Evolutionary conservation across 2,888 invertebrate genomes (phyloP), one percentile per base, ranked within the genome.

Genomic region (Crematogaster levior): DNA sequence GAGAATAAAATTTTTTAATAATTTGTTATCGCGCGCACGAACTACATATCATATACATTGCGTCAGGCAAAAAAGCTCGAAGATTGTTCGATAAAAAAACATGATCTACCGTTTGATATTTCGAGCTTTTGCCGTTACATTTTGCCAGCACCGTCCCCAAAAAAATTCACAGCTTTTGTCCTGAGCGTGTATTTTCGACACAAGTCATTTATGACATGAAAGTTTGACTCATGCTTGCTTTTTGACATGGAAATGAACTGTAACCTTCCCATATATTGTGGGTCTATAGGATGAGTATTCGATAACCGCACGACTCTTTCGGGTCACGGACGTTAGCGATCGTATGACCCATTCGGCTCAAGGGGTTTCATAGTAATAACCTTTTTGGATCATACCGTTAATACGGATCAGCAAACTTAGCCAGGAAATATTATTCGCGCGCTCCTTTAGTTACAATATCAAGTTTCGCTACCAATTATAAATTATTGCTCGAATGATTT

Each of bases 371-470:
- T 74, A 73, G 73, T 60, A 61, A 74, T 74, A 48, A 46, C 60
- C 74, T 74, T 61, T 74, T 74, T 74, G 34, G 48, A 60, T 74
- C 48, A 61, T 61, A 74, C 60, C 34, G 30, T 48, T 21, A 34
- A 60, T 73, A 73, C 46, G 74, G 74, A 74, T 61, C 74, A 61
- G 60, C 60, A 48, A 74, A 60, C 48, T 74, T 48, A 60, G 60
- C 30, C 5, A 24, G 15, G 34, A 48, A 73, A 60, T 73, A 34
- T 27, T 24, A 56, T 27, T 56, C 27, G 56, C 43, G 24, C 18
- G 21, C 24, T 48, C 24, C 60, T 48, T 74, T 24, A 18, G 18
- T 46, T 61, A 37, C 73, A 73, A 9, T 7, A 46, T 46, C 34
- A 27, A 27, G 5, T 58, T 51, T 43, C 5, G 12, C 5, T 10